Base-by-base conservation (phyloP, 2,797 vertebrate genomes). In the Phyllotis vaccarum region DNA sequence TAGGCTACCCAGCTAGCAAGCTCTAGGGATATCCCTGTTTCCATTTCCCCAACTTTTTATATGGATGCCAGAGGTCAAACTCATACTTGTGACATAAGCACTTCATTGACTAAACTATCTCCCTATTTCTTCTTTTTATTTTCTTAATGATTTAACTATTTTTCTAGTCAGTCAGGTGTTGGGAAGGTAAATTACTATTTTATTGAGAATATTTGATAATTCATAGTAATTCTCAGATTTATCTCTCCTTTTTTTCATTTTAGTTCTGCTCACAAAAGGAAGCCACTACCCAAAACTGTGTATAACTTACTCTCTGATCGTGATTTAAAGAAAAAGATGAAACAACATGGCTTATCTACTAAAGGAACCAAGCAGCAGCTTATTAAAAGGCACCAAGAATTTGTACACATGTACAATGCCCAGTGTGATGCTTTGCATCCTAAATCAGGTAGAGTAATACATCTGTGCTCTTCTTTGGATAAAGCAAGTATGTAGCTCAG, bases 381-480 rank as follows among this genome's bases (percentile, higher is more conserved):
- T 90, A 96, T 99, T 62, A 99, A 97, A 97, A 99, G 99, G 22
- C 99, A 99, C 96, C 99, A 99, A 90, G 99, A 99, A 1, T 99
- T 99, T 95, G 98, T 99, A 64, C 99, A 99, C 29, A 98, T 99
- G 95, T 99, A 99, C 97, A 99, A 99, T 11, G 98, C 99, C 2
- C 99, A 99, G 82, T 99, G 99, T 92, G 99, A 99, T 91, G 98
- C 99, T 46, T 97, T 99, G 0, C 98, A 98, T 60, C 99, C 99
- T 79, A 99, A 98, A 98, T 98, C 99, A 98, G 99, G 99, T 99
- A 90, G 70, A 97, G 11, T 68, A 82, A 46, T 90, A 40, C 56
- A 74, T 46, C 56, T 78, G 22, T 49, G 40, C n/a, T 79, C 58
- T 10, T 72, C 52, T 13, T 19, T 49, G 43, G 54, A 31, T 87